Conservation (phyloP, 92 coral and sea anemone genomes). For the Meandrina meandrites region DNA sequence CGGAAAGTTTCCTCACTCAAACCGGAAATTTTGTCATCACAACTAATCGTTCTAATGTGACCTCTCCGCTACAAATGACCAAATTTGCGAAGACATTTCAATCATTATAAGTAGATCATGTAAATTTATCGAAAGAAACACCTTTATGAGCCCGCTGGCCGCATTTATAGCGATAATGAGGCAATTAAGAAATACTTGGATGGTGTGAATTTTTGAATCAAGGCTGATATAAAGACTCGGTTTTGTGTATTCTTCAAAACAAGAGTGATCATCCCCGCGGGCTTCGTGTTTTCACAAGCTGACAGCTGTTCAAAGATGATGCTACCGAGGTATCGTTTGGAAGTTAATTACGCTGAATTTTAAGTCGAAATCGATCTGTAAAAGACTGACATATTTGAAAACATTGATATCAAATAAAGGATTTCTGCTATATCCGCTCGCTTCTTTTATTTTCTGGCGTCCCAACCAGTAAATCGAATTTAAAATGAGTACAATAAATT, state of each 20-base stretch:
- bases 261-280: constrained; percentile 4
- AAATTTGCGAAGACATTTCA: neutral
- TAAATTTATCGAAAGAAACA: neutral
- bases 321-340: constrained; percentile 16
- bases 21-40: neutral
- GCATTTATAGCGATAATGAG: constrained; percentile 9
- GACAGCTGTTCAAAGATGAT: constrained; percentile 39
- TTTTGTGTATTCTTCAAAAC: constrained; percentile 34
- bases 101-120: neutral
- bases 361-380: constrained; percentile 34
- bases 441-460: neutral
- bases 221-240: constrained; percentile 24
- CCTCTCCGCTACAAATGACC: neutral
- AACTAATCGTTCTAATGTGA: neutral
- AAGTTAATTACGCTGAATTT: constrained; percentile 48
- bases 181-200: constrained; percentile 34
- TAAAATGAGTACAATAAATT: constrained; percentile 14
- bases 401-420: constrained; percentile 27
- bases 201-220: constrained; percentile 41
- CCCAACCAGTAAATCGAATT: neutral
- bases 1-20: neutral
- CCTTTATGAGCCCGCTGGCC: neutral
- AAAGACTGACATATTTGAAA: constrained; percentile 35
- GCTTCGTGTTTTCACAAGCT: constrained; percentile 28
- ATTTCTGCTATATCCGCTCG: neutral